A percentile compares a stretch with the other conserved stretches of the same genome.
Conservation (phyloP, 2,797 vertebrate genomes). For the Molossus molossus region DNA sequence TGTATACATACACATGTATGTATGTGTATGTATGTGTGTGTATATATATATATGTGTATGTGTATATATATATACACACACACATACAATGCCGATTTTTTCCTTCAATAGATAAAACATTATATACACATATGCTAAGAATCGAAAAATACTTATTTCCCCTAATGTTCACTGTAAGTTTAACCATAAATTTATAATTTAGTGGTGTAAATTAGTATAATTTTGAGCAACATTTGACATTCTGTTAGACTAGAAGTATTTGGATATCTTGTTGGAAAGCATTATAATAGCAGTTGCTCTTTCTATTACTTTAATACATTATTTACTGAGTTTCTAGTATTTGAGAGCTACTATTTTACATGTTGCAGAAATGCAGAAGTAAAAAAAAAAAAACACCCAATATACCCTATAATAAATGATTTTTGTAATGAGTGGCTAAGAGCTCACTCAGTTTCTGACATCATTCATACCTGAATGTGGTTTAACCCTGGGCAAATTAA, state of each 20-base stretch:
- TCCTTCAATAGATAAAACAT: conserved; percentile 18
- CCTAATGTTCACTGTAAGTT: conserved; percentile 16
- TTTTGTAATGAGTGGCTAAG: conserved; percentile 36
- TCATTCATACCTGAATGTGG: background rate
- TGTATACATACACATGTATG: background rate
- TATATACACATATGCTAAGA: background rate
- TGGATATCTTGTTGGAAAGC: conserved; percentile 15
- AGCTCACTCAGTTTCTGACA: background rate
- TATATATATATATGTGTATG: background rate
- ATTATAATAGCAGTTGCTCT: conserved; percentile 18
- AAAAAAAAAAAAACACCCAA: background rate
- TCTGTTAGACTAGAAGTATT: conserved; percentile 34
- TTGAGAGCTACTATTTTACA: conserved; percentile 23
- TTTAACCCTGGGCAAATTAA: conserved; percentile 31
- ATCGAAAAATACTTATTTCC: background rate
- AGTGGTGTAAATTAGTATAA: conserved; percentile 34
- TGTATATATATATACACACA: background rate
- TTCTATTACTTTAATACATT: conserved; percentile 51
- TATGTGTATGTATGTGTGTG: background rate
- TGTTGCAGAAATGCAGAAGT: conserved; percentile 48
- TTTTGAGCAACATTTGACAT: background rate
- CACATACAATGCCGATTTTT: background rate
- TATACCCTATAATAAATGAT: conserved; percentile 5
- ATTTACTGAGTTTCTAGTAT: conserved; percentile 34
- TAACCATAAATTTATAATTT: conserved; percentile 55